Evolutionary conservation across 2,113 vertebrate species (phyloP), one percentile per base, ranked within the genome.

Genomic region (Rhinogobius similis): DNA sequence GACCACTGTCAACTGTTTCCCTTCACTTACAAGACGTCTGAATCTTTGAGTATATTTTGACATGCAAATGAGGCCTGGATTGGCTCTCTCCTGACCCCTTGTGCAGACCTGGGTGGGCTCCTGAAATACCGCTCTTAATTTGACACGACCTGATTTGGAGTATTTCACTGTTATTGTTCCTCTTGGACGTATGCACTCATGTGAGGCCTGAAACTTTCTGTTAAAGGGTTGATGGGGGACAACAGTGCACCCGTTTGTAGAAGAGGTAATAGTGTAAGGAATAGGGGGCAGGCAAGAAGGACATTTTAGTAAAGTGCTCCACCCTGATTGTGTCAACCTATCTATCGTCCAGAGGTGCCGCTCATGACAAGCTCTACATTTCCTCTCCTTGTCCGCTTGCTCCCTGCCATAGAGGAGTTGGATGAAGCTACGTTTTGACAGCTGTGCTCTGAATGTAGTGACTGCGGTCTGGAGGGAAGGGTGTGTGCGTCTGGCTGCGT

Each of bases 371-470:
- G 75, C 62, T 65, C 78, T 61, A 73, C 74, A 62, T 65, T 29
- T 78, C 62, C 62, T 74, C 76, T 76, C 77, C 78, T 73, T 73
- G 64, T 81, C 77, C 83, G 56, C 67, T 64, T 72, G 67, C 88
- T 86, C 86, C 78, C 79, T 85, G 69, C 67, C 68, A 78, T 86
- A 86, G 88, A 87, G 82, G 86, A 76, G 75, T 77, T 92, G 89
- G 90, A 92, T 86, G 82, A 90, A 82, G 71, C 71, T 82, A 81
- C 87, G 90, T 92, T 93, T 93, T 91, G 91, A 92, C 93, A 93
- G 92, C 93, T 93, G 93, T 81, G 87, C 86, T 91, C 78, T 84
- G 87, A 91, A 77, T 80, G 83, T 85, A 90, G 82, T 88, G 85
- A 90, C 83, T 70, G 86, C 81, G 72, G 89, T 92, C 90, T 90